phyloP scores from a whole-genome alignment of 2,113 vertebrate species.

The Pantherophis guttatus region DNA sequence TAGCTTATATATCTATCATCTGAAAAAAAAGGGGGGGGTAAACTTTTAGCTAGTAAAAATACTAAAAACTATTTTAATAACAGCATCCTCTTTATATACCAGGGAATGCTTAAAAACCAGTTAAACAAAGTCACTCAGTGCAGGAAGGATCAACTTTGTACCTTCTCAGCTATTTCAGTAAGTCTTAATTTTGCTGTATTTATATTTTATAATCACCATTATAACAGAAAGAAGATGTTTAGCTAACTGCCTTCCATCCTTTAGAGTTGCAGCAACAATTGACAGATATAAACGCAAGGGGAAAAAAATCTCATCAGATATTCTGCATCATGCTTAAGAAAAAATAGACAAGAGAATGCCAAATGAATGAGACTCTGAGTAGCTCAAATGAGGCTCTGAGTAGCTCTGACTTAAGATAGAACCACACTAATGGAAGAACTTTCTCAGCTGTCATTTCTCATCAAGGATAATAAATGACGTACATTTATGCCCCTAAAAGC shows the following conservation, averaged over 20 bases:
- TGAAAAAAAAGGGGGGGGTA: background rate
- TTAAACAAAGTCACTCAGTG: background rate
- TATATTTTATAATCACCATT: background rate
- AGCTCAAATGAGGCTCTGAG: background rate
- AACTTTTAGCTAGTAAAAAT: background rate
- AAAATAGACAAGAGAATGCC: background rate
- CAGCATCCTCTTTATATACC: background rate
- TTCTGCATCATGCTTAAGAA: background rate
- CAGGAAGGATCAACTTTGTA: background rate
- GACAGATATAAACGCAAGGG: background rate
- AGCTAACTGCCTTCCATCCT: rapidly evolving
- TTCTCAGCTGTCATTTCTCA: background rate
- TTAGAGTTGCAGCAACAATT: background rate
- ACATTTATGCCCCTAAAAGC: background rate
- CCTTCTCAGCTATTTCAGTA: background rate
- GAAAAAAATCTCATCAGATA: background rate
- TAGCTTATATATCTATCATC: background rate
- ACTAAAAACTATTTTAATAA: background rate
- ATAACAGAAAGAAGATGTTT: background rate
- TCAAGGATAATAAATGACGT: background rate
- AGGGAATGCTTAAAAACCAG: background rate
- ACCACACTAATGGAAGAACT: background rate
- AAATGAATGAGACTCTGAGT: background rate
- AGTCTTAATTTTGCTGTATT: background rate
- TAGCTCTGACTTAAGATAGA: slow-evolving; percentile 3